Percentiles rank a stretch among this genome's conserved stretches.
These are phyloP conservation scores for Apis florea DNA, from an alignment of 1,140 invertebrate genomes.

Conservation along the genomic window DNA sequence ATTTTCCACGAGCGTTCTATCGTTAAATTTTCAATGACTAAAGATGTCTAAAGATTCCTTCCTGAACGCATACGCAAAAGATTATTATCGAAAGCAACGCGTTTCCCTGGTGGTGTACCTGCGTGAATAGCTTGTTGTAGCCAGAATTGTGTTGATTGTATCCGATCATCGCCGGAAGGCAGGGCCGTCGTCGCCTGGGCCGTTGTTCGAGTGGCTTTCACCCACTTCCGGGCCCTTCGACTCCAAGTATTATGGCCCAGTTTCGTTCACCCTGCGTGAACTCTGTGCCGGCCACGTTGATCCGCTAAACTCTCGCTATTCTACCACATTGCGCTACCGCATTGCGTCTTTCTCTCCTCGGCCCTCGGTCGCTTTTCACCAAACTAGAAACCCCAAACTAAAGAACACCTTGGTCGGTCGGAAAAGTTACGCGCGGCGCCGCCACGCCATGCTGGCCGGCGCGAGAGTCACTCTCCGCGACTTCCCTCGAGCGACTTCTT, in stretches of 20 bases:
- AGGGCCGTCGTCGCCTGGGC: conserved; percentile 64
- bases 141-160: conserved; percentile 90
- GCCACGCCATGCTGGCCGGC: conserved; percentile 60
- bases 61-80: neutral
- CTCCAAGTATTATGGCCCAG: conserved; percentile 15
- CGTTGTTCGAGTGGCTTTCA: conserved; percentile 58
- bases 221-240: conserved; percentile 31
- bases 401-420: neutral
- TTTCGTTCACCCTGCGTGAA: conserved; percentile 1
- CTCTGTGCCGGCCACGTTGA: conserved; percentile 33
- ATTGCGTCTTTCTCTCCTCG: conserved; percentile 49
- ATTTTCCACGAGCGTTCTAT: too few species aligned
- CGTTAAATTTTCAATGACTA: neutral
- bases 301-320: conserved; percentile 55
- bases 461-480: conserved; percentile 14
- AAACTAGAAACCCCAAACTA: neutral
- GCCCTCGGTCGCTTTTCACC: neutral
- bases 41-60: neutral
- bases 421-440: conserved; percentile 25
- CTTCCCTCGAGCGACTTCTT: conserved; percentile 37
- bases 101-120: conserved; percentile 81
- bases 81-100: neutral
- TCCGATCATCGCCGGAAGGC: conserved; percentile 84
- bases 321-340: conserved; percentile 63
- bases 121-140: conserved; percentile 94